These are phyloP conservation scores for Cyrtorhinus lividipennis DNA, from an alignment of 1,140 invertebrate species.

Conservation along the genomic window DNA sequence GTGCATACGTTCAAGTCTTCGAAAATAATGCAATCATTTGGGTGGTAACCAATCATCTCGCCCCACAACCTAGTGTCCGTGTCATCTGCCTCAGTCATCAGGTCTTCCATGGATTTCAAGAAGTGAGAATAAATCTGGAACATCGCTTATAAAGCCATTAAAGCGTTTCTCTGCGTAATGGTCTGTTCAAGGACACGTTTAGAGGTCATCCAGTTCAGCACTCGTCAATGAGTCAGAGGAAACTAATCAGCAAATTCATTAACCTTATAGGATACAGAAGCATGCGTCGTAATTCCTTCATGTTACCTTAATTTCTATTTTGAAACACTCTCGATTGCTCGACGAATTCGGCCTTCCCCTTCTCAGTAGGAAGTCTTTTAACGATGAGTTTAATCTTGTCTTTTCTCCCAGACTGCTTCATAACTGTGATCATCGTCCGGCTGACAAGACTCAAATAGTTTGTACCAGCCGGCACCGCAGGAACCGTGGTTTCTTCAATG, in stretches of 20 bases:
- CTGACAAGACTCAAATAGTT: constrained; percentile 2
- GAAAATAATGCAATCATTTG: neutral
- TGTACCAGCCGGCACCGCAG: neutral
- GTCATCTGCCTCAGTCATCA: neutral
- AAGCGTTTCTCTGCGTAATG: no score
- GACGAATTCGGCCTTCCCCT: neutral
- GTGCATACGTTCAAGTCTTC: neutral
- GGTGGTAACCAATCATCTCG: neutral
- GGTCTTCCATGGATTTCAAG: neutral
- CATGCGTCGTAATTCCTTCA: no score
- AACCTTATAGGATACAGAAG: no score
- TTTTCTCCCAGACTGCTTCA: neutral
- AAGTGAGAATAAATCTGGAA: neutral
- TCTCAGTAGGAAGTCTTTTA: neutral
- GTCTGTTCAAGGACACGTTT: no score
- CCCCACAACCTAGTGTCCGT: neutral
- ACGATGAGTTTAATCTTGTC: neutral
- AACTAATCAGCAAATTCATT: no score
- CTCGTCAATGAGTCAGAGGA: no score
- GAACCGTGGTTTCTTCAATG: neutral
- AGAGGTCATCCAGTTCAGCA: no score
- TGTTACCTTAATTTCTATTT: constrained; percentile 2
- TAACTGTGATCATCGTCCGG: neutral
- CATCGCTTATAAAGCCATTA: no score
- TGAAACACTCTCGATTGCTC: neutral